Evolutionary conservation across 2,797 vertebrate genomes (phyloP).

Genomic region (Hydrophis major): DNA sequence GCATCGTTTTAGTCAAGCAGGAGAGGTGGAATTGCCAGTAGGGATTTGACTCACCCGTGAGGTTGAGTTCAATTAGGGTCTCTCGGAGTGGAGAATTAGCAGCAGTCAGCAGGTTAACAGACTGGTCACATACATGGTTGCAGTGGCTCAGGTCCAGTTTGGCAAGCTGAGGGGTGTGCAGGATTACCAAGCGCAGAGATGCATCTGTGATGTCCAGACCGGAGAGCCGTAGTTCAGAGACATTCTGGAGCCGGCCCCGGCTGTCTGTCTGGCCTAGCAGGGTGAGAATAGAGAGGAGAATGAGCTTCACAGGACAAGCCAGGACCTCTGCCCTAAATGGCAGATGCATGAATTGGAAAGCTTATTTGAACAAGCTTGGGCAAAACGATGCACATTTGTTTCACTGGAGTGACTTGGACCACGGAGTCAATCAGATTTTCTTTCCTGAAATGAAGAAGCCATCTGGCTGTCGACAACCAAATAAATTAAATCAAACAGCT

Average conservation of each 20-base stretch:
- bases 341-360: neutral
- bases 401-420: neutral
- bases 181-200: slow-evolving; percentile 79
- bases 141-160: slow-evolving; percentile 88
- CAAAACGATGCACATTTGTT: neutral
- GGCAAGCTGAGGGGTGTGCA: slow-evolving; percentile 82
- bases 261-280: slow-evolving; percentile 76
- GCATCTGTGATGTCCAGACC: slow-evolving; percentile 84
- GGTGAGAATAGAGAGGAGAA: slow-evolving; percentile 14
- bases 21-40: too few relatives aligned
- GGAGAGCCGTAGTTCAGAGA: slow-evolving; percentile 78
- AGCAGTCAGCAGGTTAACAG: slow-evolving; percentile 81
- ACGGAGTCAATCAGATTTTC: neutral
- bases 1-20: neutral
- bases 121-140: slow-evolving; percentile 82
- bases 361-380: neutral
- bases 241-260: slow-evolving; percentile 81
- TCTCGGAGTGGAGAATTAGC: slow-evolving; percentile 83
- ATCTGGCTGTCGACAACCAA: neutral
- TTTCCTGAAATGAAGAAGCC: neutral
- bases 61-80: slow-evolving; percentile 83
- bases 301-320: neutral
- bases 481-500: too few relatives aligned
- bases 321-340: neutral
- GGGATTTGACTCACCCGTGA: slow-evolving; percentile 75